phyloP scores from a whole-genome alignment of 2,888 invertebrate genomes.

The Anthrax anthrax region DNA sequence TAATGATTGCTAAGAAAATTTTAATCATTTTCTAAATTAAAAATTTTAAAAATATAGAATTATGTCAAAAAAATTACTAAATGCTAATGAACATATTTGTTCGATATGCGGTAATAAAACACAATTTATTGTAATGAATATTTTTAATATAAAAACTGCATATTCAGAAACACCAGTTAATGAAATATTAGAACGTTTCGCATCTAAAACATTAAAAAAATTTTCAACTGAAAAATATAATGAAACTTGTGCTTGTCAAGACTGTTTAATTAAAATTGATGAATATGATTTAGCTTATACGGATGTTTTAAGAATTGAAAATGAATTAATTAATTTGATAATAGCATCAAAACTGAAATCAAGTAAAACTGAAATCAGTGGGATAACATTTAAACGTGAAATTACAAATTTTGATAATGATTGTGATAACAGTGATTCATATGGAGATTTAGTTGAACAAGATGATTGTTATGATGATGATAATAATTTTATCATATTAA shows the following conservation, averaged over 20 bases:
- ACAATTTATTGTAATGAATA: conserved; percentile 4
- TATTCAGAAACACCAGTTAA: conserved; percentile 8
- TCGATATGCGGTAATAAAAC: conserved; percentile 10
- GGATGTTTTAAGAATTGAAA: conserved; percentile 9
- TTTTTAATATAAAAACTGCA: conserved; percentile 7
- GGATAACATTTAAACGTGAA: neutral
- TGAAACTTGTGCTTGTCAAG: conserved; percentile 4
- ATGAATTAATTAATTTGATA: conserved; percentile 8
- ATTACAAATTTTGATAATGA: neutral
- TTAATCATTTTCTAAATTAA: no score
- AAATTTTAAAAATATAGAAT: no score
- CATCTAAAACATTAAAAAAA: neutral
- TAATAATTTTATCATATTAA: neutral
- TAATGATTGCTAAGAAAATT: no score
- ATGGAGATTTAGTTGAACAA: neutral
- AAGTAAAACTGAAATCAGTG: neutral
- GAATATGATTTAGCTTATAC: conserved; percentile 12
- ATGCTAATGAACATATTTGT: conserved; percentile 6
- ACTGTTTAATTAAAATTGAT: conserved; percentile 11
- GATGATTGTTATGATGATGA: neutral
- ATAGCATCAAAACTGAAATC: neutral
- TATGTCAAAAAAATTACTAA: no score
- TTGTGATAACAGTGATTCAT: no score
- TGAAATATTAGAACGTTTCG: conserved; percentile 10
- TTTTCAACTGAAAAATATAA: neutral